Percentiles rank a stretch among this genome's conserved stretches.
Evolutionary conservation across 2,797 vertebrate species (phyloP).

Genomic region (Smutsia gigantea): DNA sequence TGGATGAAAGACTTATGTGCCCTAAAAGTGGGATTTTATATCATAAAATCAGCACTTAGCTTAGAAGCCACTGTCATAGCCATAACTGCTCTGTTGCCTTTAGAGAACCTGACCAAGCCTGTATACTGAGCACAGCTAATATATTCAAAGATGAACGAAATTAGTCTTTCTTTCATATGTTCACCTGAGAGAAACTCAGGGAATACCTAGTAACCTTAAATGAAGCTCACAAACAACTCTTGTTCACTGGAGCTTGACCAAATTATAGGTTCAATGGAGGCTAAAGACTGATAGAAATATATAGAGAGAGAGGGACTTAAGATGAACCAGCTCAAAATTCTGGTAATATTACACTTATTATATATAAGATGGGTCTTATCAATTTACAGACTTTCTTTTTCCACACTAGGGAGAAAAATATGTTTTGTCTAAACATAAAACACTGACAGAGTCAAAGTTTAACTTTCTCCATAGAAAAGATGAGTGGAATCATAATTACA

Average conservation of each 20-base stretch:
- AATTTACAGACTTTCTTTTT: constrained; percentile 31
- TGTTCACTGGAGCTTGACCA: constrained; percentile 3
- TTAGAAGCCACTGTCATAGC: constrained; percentile 30
- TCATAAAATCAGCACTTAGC: not conserved
- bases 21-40: not conserved
- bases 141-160: not conserved
- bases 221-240: not conserved
- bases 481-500: constrained; percentile 9
- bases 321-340: not conserved
- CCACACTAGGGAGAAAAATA: not conserved
- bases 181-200: not conserved
- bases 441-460: not conserved
- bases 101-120: not conserved
- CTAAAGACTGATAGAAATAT: not conserved
- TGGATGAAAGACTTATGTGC: not conserved
- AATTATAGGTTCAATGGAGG: not conserved
- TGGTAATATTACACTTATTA: not conserved
- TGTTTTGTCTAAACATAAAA: constrained; percentile 11
- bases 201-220: not conserved
- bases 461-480: constrained; percentile 19
- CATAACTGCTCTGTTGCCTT: not conserved
- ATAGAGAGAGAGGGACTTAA: not conserved
- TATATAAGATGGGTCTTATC: not conserved
- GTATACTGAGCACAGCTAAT: not conserved
- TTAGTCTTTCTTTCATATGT: not conserved